These are phyloP conservation scores for Hylaeus volcanicus DNA, from an alignment of 1,140 invertebrate species.

Conservation along the genomic window DNA sequence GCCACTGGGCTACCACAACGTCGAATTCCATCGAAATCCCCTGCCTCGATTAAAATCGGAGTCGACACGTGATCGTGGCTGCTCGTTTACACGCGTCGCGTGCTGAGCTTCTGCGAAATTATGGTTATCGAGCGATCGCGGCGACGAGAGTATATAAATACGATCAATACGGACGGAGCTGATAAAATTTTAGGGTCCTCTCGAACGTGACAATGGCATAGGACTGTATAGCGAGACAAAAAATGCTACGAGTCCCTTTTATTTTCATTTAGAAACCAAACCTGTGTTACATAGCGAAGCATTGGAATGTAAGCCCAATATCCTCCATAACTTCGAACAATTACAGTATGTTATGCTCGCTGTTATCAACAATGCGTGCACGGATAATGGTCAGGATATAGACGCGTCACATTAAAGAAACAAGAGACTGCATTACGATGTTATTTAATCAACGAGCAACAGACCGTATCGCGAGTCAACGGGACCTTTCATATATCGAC, in stretches of 20 bases:
- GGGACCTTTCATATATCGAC: conserved; percentile 62
- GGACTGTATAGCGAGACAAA: not conserved
- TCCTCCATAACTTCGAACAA: not conserved
- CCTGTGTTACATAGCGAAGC: no score
- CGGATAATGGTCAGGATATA: not conserved
- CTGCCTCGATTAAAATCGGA: conserved; percentile 51
- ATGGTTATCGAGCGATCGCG: not conserved
- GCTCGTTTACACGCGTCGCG: not conserved
- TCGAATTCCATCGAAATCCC: conserved; percentile 52
- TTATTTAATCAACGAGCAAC: conserved; percentile 11
- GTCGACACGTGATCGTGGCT: conserved; percentile 27
- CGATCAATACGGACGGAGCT: not conserved
- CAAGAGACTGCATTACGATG: conserved; percentile 5
- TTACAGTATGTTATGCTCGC: not conserved
- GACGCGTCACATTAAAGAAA: not conserved
- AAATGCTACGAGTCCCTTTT: no score
- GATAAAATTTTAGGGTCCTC: not conserved
- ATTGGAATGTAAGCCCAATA: no score
- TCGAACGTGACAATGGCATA: not conserved
- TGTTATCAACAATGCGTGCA: not conserved
- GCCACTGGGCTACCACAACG: conserved; percentile 51
- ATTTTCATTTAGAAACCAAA: no score
- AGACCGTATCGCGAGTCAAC: conserved; percentile 17
- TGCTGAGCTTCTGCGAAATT: not conserved
- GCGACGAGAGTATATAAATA: not conserved